A percentile compares a stretch with the other conserved stretches of the same genome.
Evolutionary conservation across 1,140 invertebrate species (phyloP).

Genomic region (Pogonomyrmex barbatus): DNA sequence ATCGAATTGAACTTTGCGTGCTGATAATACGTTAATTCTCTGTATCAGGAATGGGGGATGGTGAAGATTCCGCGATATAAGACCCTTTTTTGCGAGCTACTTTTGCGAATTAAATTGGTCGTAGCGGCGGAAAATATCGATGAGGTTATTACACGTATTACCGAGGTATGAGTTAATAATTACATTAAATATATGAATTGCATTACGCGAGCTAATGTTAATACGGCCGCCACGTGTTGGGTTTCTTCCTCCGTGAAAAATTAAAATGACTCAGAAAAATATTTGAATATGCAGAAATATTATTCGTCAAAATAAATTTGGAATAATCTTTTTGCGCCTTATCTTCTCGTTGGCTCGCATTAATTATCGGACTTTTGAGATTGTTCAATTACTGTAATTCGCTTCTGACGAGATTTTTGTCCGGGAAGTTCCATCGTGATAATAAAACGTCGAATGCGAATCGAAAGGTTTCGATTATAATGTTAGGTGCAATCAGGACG

Average conservation of each 20-base stretch:
- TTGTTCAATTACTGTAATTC: constrained; percentile 48
- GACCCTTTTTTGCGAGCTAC: constrained; percentile 15
- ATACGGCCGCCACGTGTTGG: neutral
- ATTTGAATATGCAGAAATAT: neutral
- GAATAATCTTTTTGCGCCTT: neutral
- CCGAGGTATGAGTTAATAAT: neutral
- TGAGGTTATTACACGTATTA: neutral
- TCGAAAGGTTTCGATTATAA: constrained; percentile 67
- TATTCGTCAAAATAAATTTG: neutral
- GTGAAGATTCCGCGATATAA: neutral
- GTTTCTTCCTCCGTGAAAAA: neutral
- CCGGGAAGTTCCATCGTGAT: neutral
- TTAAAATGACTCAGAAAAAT: constrained; percentile 9
- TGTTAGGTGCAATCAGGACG: constrained; percentile 66
- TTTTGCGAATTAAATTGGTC: constrained; percentile 4
- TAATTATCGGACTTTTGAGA: constrained; percentile 15
- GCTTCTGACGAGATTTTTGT: neutral
- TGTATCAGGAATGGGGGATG: neutral
- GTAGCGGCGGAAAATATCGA: neutral
- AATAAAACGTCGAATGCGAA: constrained; percentile 56
- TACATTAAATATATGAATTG: constrained; percentile 9
- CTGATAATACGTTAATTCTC: constrained; percentile 55
- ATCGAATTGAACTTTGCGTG: constrained; percentile 58
- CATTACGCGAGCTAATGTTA: neutral
- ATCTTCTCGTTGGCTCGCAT: neutral